Evolutionary conservation across 2,113 vertebrate species (phyloP), one percentile per base, ranked within the genome.

Genomic region (Psilopogon haemacephalus): DNA sequence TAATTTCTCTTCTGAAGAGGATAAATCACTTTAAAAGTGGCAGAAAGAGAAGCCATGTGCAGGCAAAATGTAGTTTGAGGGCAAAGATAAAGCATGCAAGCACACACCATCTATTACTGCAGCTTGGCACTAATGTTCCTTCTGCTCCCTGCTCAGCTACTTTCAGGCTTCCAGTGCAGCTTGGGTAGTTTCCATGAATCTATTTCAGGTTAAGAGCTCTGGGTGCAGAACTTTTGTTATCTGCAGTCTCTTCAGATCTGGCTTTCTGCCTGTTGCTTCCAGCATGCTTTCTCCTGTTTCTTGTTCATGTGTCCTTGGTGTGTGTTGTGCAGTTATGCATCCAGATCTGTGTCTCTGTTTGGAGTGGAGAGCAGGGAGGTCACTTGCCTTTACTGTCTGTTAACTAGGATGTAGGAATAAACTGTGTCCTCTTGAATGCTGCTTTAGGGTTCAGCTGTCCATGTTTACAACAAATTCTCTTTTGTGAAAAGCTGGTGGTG

Each of bases 111-210:
- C 80, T 82, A 55, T 95, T 93, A 70, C 64, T 88, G 86, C 46
- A 62, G 38, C 63, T 48, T 84, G 92, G 90, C 94, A 93, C 73
- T 93, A n/a, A 79, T 89, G 94, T 72, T 90, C 67, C 59, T 55
- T 42, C 63, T 87, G 86, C 86, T 93, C 77, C 69, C 77, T 59
- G 3, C 84, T 88, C 42, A 63, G 80, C 84, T 28, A 8, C 74
- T 88, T 35, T 19, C 73, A 58, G 86, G 58, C 80, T 91, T 65
- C n/a, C 40, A 55, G 12, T 35, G 20, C 74, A 82, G 10, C 55
- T 75, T 21, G 0, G 37, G 77, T 40, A 72, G 55, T 56, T 94
- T 27, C 54, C 81, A 69, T 94, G 69, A 58, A 90, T 90, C 77
- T 88, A 5, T 35, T 60, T 27, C 64, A 30, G 0, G 0, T 2